phyloP scores from a whole-genome alignment of 1,140 invertebrate species.

The Heliconius hermathena region DNA sequence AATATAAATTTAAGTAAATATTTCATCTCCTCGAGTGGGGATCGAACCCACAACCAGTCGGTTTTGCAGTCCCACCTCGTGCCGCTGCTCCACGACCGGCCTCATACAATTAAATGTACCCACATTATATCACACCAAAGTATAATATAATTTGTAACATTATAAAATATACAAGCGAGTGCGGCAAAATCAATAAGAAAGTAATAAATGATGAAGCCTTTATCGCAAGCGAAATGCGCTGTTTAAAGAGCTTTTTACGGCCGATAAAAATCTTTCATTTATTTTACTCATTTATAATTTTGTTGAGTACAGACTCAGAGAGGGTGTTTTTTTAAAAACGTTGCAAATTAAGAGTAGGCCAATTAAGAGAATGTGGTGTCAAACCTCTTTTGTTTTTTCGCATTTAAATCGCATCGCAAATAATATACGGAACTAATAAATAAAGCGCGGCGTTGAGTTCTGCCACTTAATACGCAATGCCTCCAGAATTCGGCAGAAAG shows the following conservation, averaged over 20 bases:
- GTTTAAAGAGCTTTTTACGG: conserved; percentile 14
- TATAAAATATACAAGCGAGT: background rate
- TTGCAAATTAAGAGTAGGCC: background rate
- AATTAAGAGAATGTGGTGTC: background rate
- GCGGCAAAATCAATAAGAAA: conserved; percentile 12
- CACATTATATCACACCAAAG: too few relatives aligned
- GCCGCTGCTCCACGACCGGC: too few relatives aligned
- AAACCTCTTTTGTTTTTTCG: background rate
- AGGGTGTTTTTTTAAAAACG: background rate
- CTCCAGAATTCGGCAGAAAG: too few relatives aligned
- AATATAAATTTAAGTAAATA: too few relatives aligned
- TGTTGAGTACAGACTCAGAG: background rate
- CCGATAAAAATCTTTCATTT: conserved; percentile 15
- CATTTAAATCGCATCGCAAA: too few relatives aligned
- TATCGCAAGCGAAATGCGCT: conserved; percentile 6
- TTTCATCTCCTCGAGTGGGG: too few relatives aligned
- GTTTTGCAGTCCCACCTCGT: too few relatives aligned
- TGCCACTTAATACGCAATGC: too few relatives aligned
- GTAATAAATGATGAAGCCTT: conserved; percentile 14
- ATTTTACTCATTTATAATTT: conserved; percentile 12
- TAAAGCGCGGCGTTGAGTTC: too few relatives aligned
- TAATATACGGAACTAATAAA: too few relatives aligned
- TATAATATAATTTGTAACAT: background rate
- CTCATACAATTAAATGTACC: too few relatives aligned
- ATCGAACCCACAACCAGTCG: too few relatives aligned